Base-by-base conservation (phyloP, 2,888 invertebrate genomes). In the Epistrophe eligans region DNA sequence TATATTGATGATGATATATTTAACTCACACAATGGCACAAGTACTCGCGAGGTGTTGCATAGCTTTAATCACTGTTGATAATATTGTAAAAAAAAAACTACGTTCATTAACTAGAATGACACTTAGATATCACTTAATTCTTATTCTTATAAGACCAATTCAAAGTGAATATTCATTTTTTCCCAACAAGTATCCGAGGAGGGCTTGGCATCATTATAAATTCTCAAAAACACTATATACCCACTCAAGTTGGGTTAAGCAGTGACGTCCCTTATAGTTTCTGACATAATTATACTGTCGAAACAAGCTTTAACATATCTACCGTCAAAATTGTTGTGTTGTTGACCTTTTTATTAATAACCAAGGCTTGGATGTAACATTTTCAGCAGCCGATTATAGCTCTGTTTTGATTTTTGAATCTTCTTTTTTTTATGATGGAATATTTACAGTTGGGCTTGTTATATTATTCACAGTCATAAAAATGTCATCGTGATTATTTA, bases 61-160 rank as follows among this genome's bases (percentile, higher is more conserved):
- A 17, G 7, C 24, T 11, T 64, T 28, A 64, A 45, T 38, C 55
- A 43, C 71, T 72, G 81, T 72, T 66, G 70, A 81, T 70, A 70
- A 43, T 43, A 40, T 43, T 77, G 62, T 40, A 13, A 32, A 72
- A 55, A 32, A 72, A 55, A 66, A 48, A 66, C 50, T 77, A 50
- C 62, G 64, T 73, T 85, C 85, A 77, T 81, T 79, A 85, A 64
- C 73, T 82, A 70, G 28, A 85, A 77, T 85, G 77, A 79, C 85
- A 85, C 82, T 77, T 82, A 70, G 62, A 77, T 57, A 77, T 82
- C 77, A 77, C 70, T 85, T 73, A 70, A 79, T 24, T 28, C 8
- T 77, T 80, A n/a, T 50, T 35, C 15, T 58, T 52, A 67, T 57
- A 70, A 62, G 43, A 28, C 55, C 55, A 55, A 58, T 58, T 66